Evolutionary conservation across 2,113 vertebrate species (phyloP).

Genomic region (Willisornis vidua): DNA sequence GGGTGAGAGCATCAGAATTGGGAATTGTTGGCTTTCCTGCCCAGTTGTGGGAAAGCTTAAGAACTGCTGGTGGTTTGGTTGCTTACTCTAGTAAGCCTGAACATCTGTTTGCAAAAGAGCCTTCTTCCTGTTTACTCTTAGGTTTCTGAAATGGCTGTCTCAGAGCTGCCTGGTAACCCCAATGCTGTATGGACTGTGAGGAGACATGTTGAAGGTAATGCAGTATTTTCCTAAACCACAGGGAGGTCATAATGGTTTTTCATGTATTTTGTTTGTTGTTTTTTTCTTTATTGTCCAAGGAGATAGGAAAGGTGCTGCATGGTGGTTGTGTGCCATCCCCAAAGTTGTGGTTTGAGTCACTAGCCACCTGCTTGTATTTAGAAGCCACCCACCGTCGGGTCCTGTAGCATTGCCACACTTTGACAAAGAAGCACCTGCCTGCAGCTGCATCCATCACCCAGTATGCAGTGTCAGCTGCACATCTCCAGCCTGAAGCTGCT

Average conservation of each 20-base stretch:
- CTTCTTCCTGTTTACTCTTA: constrained; percentile 62
- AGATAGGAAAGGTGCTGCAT: not conserved
- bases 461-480: not conserved
- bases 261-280: not conserved
- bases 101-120: not conserved
- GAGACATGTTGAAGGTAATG: constrained; percentile 94
- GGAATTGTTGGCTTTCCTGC: not conserved
- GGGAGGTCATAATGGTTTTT: not conserved
- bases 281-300: not conserved
- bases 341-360: not conserved
- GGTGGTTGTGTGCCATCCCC: not conserved
- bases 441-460: not conserved
- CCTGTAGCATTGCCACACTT: not conserved
- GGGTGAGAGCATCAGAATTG: not conserved
- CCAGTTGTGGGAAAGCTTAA: not conserved
- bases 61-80: not conserved
- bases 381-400: not conserved
- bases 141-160: constrained; percentile 99
- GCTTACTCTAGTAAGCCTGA: not conserved
- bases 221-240: not conserved
- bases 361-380: not conserved
- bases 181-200: constrained; percentile 99
- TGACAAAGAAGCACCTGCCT: not conserved
- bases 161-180: constrained; percentile 97
- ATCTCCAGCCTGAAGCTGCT: not conserved